phyloP scores from a whole-genome alignment of 2,888 invertebrate species.

The Drosophila cyrtoloma region DNA sequence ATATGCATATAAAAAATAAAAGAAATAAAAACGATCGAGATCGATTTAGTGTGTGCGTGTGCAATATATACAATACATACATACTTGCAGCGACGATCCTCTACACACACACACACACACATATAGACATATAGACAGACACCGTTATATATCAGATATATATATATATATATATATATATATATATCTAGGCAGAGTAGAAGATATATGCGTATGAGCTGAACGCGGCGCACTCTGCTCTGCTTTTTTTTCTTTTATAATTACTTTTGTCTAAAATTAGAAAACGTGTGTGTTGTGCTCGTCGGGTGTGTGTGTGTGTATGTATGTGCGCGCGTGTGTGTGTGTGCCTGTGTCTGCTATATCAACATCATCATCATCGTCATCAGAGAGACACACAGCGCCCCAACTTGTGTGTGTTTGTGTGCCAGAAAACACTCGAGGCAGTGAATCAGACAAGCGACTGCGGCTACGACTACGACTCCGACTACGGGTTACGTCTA shows the following conservation, averaged over 20 bases:
- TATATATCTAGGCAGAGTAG: conserved; percentile 77
- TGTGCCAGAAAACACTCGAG: conserved; percentile 79
- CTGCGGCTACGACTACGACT: conserved; percentile 45
- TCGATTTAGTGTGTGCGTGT: conserved; percentile 59
- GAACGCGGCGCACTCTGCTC: conserved; percentile 82
- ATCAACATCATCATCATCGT: conserved; percentile 72
- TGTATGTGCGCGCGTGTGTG: conserved; percentile 60
- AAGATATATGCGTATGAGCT: conserved; percentile 78
- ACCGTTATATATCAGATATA: conserved; percentile 29
- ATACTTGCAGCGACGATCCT: conserved; percentile 67
- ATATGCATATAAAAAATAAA: conserved; percentile 14
- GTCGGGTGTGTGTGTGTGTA: conserved; percentile 72
- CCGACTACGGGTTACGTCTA: conserved; percentile 61
- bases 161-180: conserved; percentile 35
- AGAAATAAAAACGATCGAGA: conserved; percentile 44
- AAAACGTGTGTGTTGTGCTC: conserved; percentile 83
- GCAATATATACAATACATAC: conserved; percentile 39
- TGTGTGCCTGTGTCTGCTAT: conserved; percentile 80
- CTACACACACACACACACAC: conserved; percentile 62
- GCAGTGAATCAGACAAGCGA: conserved; percentile 72
- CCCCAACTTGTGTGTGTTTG: conserved; percentile 52
- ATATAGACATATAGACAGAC: conserved; percentile 23
- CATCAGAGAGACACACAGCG: conserved; percentile 59
- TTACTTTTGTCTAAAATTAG: conserved; percentile 85
- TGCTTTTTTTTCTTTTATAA: conserved; percentile 83